Conservation (phyloP, 2,888 invertebrate genomes). For the Allophyes oxyacanthae region DNA sequence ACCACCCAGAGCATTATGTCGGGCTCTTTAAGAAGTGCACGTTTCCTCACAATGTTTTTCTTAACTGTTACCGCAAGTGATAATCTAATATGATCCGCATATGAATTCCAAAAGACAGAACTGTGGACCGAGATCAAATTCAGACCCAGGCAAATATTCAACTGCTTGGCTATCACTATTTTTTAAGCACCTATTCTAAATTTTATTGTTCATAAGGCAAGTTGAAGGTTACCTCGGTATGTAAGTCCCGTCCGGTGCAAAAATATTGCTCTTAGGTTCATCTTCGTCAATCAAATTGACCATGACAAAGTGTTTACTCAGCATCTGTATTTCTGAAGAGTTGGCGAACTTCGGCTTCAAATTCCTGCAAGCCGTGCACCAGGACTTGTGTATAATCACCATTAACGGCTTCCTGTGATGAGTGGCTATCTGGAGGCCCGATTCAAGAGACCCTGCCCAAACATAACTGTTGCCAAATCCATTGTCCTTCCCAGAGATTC, state of each 20-base stretch:
- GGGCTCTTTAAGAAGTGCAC: no score
- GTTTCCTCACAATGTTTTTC: no score
- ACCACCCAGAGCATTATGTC: no score
- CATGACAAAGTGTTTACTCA: conserved; percentile 91
- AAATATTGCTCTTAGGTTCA: conserved; percentile 84
- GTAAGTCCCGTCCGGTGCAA: conserved; percentile 91
- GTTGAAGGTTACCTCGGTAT: conserved; percentile 89
- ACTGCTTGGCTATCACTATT: no score
- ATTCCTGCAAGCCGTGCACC: conserved; percentile 91
- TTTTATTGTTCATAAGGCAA: no score
- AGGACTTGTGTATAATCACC: conserved; percentile 91
- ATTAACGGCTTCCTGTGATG: conserved; percentile 89
- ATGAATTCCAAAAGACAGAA: no score
- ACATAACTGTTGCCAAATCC: conserved; percentile 82
- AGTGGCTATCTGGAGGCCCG: conserved; percentile 78
- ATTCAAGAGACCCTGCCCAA: conserved; percentile 84
- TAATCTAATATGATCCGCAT: no score
- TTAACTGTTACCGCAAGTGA: no score
- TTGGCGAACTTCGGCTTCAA: conserved; percentile 90
- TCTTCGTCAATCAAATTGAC: conserved; percentile 90
- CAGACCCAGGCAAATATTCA: no score
- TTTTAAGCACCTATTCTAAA: background rate
- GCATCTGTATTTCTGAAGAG: conserved; percentile 86
- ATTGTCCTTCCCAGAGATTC: conserved; percentile 71
- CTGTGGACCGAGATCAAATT: no score